Conservation (phyloP, 2,113 vertebrate species). For the Alethe diademata region DNA sequence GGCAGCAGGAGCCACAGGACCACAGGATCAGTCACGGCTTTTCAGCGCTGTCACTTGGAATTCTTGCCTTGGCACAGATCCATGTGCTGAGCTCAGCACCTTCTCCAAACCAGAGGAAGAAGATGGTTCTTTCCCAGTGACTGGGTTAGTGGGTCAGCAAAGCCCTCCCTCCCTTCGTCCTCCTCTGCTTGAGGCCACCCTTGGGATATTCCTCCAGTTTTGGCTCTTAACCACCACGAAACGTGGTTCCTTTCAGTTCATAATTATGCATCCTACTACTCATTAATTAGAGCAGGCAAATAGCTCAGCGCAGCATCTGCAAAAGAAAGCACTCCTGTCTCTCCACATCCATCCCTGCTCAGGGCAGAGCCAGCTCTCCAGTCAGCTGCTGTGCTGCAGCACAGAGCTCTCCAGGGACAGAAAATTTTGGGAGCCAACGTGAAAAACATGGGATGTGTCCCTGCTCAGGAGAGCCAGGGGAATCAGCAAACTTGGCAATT, state of each 20-base stretch:
- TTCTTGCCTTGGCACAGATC: not conserved
- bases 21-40: not conserved
- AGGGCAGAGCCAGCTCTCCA: not conserved
- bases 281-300: constrained; percentile 66
- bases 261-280: constrained; percentile 58
- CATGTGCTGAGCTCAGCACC: not conserved
- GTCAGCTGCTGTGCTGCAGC: not conserved
- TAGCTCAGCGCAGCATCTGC: constrained; percentile 26
- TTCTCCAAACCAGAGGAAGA: not conserved
- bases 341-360: not conserved
- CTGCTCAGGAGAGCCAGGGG: not conserved
- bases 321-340: not conserved
- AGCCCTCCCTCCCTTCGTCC: not conserved
- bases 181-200: not conserved
- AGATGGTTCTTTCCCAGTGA: not conserved
- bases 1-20: not conserved
- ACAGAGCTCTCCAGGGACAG: not conserved
- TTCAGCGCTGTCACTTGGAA: not conserved
- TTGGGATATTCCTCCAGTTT: not conserved
- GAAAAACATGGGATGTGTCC: not conserved
- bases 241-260: constrained; percentile 42
- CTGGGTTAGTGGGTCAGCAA: not conserved
- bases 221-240: constrained; percentile 11
- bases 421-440: not conserved
- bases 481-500: not conserved